phyloP scores from a whole-genome alignment of 2,113 vertebrate genomes.

The Leucopsar rothschildi region DNA sequence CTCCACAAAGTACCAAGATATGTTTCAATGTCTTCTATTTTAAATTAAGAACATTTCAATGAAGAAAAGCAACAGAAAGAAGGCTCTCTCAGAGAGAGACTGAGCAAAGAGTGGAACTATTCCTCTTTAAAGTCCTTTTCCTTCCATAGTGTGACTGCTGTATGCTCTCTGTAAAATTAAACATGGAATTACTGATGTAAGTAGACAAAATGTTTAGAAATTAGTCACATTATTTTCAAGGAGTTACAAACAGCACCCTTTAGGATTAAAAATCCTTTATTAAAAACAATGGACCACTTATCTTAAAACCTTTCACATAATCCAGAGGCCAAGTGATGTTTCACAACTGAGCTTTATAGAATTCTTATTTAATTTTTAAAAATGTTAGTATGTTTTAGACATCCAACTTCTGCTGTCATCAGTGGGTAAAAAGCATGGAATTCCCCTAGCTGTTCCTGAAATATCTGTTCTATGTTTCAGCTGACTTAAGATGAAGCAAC shows the following conservation, averaged over 20 bases:
- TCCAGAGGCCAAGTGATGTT: neutral
- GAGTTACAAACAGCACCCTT: neutral
- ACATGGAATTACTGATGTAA: neutral
- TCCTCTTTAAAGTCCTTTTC: neutral
- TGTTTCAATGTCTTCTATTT: neutral
- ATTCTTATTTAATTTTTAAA: neutral
- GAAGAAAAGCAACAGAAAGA: neutral
- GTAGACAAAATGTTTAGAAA: neutral
- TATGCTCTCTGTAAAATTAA: neutral
- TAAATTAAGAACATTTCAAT: neutral
- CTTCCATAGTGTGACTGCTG: neutral
- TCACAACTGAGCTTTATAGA: neutral
- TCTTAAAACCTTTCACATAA: neutral
- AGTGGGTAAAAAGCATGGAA: neutral
- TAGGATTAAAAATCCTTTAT: neutral
- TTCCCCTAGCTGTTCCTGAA: neutral
- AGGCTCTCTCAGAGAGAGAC: accelerated
- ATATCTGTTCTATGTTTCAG: neutral
- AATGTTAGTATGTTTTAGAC: neutral
- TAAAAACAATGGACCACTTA: neutral
- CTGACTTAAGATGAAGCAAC: neutral
- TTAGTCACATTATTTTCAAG: neutral
- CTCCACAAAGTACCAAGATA: neutral
- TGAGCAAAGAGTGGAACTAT: neutral
- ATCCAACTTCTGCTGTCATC: neutral